Base-by-base conservation (phyloP, 1,140 invertebrate species). In the Maconellicoccus hirsutus region DNA sequence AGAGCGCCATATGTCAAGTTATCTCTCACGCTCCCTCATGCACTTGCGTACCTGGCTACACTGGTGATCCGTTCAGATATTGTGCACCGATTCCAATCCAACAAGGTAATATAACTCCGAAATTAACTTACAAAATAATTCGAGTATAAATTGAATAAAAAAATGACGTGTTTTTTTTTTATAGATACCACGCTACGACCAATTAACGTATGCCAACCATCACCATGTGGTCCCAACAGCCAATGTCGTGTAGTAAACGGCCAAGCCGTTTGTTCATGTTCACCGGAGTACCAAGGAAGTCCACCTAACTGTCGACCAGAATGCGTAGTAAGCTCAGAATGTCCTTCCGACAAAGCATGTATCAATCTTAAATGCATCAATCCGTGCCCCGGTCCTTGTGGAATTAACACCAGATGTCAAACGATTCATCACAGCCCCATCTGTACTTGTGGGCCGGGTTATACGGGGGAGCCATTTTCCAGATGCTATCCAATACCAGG, bases 21-120 rank as follows among this genome's bases (percentile, higher is more conserved):
- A 79, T 85, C 3, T 88, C 88, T 78, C 86, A 89, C 75, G 80
- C 86, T 52, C 84, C 87, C 19, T 81, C 84, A 61, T 91, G 89
- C 75, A 85, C 80, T 70, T 91, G 89, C 77, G 81, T 83, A 23
- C 71, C 77, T 59, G 81, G 83, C 70, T 86, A 81, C 74, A 85
- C 84, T 19, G 89, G 89, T 72, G 87, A 90, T 79, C 86, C 88
- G 26, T 86, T 88, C 75, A 78, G 75, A 52, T 77, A 75, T 70
- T 79, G 78, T 70, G 77, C 70, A 38, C 71, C 73, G 74, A 76
- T 74, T 70, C 76, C 72, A 70, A 71, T 72, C 29, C 71, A 72
- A 71, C 70, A 59, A 70, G 70, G 70, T 72, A 59, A 4, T 66
- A 8, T 66, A 6, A 16, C 8, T 23, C 21, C 16, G n/a, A 66